Percentiles rank a stretch among this genome's conserved stretches.
Evolutionary conservation across 2,888 invertebrate species (phyloP).

Genomic region (Leucoptera coffeella): DNA sequence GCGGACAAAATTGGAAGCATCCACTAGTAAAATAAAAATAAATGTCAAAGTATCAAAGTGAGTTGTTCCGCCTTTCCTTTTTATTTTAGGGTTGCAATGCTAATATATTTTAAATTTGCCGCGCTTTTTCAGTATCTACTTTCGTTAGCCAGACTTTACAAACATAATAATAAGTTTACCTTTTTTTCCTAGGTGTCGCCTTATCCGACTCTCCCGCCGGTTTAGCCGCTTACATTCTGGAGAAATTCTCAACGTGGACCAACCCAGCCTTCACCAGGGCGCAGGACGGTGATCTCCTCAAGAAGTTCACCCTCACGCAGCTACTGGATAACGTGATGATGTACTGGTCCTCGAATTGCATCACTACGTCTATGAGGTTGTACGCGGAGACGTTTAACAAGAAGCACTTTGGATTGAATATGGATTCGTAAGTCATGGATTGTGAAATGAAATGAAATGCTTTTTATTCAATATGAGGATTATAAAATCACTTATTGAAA

Average conservation of each 20-base stretch:
- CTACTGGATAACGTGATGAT: constrained; percentile 50
- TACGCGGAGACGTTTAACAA: constrained; percentile 56
- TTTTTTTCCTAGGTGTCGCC: constrained; percentile 66
- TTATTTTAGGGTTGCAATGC: too few relatives aligned
- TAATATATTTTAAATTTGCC: too few relatives aligned
- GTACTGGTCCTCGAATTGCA: constrained; percentile 43
- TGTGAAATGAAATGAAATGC: too few relatives aligned
- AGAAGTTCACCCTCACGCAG: constrained; percentile 26
- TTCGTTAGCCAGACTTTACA: too few relatives aligned
- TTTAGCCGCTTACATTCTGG: constrained; percentile 82
- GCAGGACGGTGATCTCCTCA: constrained; percentile 59
- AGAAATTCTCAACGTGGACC: constrained; percentile 75
- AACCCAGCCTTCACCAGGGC: constrained; percentile 42
- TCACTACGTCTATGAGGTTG: constrained; percentile 39
- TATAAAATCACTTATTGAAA: too few relatives aligned
- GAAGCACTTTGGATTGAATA: constrained; percentile 11
- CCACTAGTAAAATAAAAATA: too few relatives aligned
- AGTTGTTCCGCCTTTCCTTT: too few relatives aligned
- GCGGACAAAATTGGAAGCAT: too few relatives aligned
- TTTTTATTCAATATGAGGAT: too few relatives aligned
- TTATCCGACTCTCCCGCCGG: constrained; percentile 77
- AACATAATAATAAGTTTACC: too few relatives aligned
- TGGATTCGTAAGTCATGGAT: constrained; percentile 30
- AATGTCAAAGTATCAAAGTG: too few relatives aligned
- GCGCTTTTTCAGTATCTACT: too few relatives aligned